These are phyloP conservation scores for Goniozus legneri DNA, from an alignment of 1,140 invertebrate species.

Conservation along the genomic window DNA sequence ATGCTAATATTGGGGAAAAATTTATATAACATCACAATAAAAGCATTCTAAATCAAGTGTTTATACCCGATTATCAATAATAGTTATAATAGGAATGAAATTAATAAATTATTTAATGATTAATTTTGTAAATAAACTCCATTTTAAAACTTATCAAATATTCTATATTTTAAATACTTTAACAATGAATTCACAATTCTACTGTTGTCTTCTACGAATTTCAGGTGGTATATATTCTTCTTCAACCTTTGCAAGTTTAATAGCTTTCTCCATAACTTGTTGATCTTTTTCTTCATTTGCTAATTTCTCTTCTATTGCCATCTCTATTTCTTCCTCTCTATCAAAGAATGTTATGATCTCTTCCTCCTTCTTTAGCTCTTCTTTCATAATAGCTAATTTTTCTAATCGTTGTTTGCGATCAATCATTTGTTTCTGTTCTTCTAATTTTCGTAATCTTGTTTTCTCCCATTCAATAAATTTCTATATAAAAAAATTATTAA, in stretches of 20 bases:
- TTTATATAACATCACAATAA: too few relatives aligned
- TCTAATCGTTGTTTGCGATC: slow-evolving; percentile 55
- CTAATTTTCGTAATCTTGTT: slow-evolving; percentile 56
- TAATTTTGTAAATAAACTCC: too few relatives aligned
- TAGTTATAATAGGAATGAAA: too few relatives aligned
- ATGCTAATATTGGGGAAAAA: too few relatives aligned
- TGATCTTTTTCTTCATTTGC: slow-evolving; percentile 38
- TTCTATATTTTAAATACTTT: too few relatives aligned
- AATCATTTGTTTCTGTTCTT: slow-evolving; percentile 58
- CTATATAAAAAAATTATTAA: slow-evolving; percentile 44
- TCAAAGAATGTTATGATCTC: slow-evolving; percentile 76
- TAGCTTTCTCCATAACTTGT: slow-evolving; percentile 9
- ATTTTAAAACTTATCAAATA: too few relatives aligned
- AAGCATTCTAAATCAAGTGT: too few relatives aligned
- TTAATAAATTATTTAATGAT: too few relatives aligned
- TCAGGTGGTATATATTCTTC: slow-evolving; percentile 70
- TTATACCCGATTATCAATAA: too few relatives aligned
- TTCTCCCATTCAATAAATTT: slow-evolving; percentile 60
- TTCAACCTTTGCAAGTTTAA: slow-evolving; percentile 32
- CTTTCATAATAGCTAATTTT: slow-evolving; percentile 60
- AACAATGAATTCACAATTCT: too few relatives aligned
- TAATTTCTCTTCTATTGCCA: slow-evolving; percentile 62
- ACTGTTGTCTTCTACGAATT: slow-evolving; percentile 21
- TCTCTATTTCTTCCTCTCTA: slow-evolving; percentile 69
- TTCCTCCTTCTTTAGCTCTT: slow-evolving; percentile 60